Conservation (phyloP, 2,797 vertebrate species). For the Artibeus jamaicensis region DNA sequence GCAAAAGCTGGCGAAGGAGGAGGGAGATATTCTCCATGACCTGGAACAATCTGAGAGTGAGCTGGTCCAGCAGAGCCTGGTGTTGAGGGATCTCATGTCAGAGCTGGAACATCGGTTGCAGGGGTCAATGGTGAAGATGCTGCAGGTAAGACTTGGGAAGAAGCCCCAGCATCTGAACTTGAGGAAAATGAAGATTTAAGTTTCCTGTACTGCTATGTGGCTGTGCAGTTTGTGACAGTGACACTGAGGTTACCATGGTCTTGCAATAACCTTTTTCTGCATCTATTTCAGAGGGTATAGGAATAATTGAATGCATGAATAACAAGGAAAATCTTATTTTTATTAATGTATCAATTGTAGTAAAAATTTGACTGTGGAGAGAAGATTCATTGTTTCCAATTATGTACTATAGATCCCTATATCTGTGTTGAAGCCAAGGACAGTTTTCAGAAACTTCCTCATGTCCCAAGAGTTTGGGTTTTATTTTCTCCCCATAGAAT, state of each 20-base stretch:
- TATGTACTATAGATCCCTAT: background rate
- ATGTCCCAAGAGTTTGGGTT: background rate
- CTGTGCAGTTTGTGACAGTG: background rate
- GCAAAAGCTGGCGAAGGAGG: background rate
- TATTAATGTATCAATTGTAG: background rate
- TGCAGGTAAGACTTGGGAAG: slow-evolving; percentile 43
- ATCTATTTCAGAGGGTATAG: background rate
- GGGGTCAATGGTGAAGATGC: background rate
- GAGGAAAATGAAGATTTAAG: background rate
- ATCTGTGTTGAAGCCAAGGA: background rate
- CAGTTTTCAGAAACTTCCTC: background rate
- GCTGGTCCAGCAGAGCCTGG: background rate
- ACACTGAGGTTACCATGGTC: background rate
- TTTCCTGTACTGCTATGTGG: background rate
- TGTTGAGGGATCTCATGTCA: background rate
- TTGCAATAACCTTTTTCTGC: background rate
- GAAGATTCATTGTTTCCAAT: background rate
- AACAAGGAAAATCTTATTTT: background rate
- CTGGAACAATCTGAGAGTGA: background rate
- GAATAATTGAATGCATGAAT: background rate
- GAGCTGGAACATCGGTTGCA: background rate
- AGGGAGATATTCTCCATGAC: background rate
- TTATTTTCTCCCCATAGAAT: background rate
- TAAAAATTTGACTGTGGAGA: background rate
- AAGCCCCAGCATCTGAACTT: background rate